Percentiles rank a stretch among this genome's conserved stretches.
phyloP scores from a whole-genome alignment of 2,888 invertebrate species.

The Tyria jacobaeae region DNA sequence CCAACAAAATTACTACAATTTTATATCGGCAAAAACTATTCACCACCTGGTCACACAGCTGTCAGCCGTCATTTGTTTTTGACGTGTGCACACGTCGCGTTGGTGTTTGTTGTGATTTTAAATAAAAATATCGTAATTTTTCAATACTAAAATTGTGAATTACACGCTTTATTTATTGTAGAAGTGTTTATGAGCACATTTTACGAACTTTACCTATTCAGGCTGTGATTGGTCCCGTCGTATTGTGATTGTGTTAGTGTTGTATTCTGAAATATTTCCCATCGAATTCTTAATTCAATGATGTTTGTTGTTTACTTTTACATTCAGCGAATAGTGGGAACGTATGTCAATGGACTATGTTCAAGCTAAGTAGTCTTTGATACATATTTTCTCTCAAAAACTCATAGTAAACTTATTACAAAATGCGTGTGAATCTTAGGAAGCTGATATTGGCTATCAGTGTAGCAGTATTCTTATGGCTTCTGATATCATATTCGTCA shows the following conservation, averaged over 20 bases:
- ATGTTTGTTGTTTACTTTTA: constrained; percentile 49
- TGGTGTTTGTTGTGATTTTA: constrained; percentile 51
- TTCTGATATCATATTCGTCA: constrained; percentile 67
- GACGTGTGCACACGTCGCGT: constrained; percentile 49
- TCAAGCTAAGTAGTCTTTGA: constrained; percentile 31
- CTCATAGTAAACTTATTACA: constrained; percentile 29
- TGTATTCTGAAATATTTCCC: constrained; percentile 23
- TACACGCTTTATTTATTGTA: constrained; percentile 31
- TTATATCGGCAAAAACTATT: background rate
- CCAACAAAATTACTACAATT: background rate
- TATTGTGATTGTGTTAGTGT: constrained; percentile 15
- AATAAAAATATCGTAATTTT: constrained; percentile 34
- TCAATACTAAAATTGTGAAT: constrained; percentile 32
- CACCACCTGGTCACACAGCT: constrained; percentile 21
- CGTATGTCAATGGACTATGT: constrained; percentile 29
- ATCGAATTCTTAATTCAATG: constrained; percentile 22
- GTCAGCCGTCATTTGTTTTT: constrained; percentile 53
- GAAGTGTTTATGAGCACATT: constrained; percentile 23
- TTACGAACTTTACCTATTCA: constrained; percentile 19
- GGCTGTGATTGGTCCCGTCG: constrained; percentile 13
- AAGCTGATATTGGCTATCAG: constrained; percentile 62
- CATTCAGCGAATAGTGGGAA: constrained; percentile 27
- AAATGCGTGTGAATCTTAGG: constrained; percentile 77
- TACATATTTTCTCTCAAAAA: constrained; percentile 26
- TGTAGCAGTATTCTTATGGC: constrained; percentile 64